Conservation (phyloP, 2,113 vertebrate species). For the Oncorhynchus kisutch region DNA sequence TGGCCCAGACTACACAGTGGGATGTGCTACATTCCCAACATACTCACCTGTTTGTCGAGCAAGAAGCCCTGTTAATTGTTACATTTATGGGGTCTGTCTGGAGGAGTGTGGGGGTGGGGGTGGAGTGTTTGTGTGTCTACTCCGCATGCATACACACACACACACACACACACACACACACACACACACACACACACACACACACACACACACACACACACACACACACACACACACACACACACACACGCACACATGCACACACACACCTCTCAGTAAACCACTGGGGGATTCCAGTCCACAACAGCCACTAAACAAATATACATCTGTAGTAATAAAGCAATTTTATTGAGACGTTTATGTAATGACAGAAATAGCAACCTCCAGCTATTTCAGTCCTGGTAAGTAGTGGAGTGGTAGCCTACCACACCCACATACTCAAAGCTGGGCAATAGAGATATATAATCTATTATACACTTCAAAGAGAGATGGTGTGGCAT, state of each 20-base stretch:
- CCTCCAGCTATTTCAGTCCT: slow-evolving; percentile 14
- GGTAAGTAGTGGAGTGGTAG: slow-evolving; percentile 9
- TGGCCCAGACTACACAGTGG: too few relatives aligned
- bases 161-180: background rate
- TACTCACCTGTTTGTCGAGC: too few relatives aligned
- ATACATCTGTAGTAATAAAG: background rate
- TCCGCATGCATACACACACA: background rate
- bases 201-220: too few relatives aligned
- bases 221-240: too few relatives aligned
- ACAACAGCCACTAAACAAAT: slow-evolving; percentile 25
- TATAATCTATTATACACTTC: too few relatives aligned
- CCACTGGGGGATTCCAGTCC: slow-evolving; percentile 13
- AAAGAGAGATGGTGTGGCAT: too few relatives aligned
- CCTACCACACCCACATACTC: slow-evolving; percentile 21
- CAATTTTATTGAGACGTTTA: slow-evolving; percentile 22
- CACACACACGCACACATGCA: background rate
- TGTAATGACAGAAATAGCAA: slow-evolving; percentile 7
- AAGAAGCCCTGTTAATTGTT: too few relatives aligned
- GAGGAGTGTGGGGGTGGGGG: too few relatives aligned
- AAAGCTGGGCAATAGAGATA: background rate
- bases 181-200: background rate
- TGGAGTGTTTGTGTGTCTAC: too few relatives aligned
- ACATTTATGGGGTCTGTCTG: too few relatives aligned
- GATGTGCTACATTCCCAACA: too few relatives aligned
- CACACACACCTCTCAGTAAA: background rate